Conservation (phyloP, 2,888 invertebrate species). For the Lypha dubia region DNA sequence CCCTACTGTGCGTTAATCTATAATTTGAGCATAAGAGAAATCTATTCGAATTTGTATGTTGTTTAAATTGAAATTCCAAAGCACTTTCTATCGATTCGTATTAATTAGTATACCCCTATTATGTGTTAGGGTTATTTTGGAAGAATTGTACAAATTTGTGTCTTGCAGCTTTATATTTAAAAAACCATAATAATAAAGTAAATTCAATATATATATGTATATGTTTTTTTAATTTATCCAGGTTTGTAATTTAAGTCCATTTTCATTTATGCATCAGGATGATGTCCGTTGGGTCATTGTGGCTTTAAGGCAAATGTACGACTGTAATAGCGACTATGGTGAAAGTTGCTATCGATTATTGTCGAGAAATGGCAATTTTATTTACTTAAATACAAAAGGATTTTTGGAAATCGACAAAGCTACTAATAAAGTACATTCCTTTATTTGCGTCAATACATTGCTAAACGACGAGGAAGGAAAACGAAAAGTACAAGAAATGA, state of each 20-base stretch:
- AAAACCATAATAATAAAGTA: background rate
- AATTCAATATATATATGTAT: too few species aligned
- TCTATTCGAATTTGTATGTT: too few species aligned
- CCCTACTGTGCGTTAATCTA: too few species aligned
- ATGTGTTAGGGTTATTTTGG: too few species aligned
- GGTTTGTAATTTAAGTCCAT: slow-evolving; percentile 93
- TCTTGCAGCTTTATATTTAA: too few species aligned
- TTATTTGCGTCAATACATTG: slow-evolving; percentile 93
- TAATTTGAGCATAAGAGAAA: too few species aligned
- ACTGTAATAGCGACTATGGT: slow-evolving; percentile 91
- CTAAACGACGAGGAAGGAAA: slow-evolving; percentile 89
- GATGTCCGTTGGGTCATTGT: slow-evolving; percentile 95
- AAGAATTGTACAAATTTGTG: too few species aligned
- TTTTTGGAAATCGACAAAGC: slow-evolving; percentile 91
- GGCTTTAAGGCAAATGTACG: slow-evolving; percentile 94
- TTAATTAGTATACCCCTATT: too few species aligned
- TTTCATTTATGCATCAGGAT: slow-evolving; percentile 94
- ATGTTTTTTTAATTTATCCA: slow-evolving; percentile 53
- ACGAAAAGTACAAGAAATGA: slow-evolving; percentile 90
- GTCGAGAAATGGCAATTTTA: slow-evolving; percentile 91
- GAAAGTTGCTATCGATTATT: slow-evolving; percentile 92
- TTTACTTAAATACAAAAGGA: slow-evolving; percentile 92
- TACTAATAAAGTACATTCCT: slow-evolving; percentile 91
- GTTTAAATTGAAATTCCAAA: too few species aligned
- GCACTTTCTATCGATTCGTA: too few species aligned